Evolutionary conservation across 2,113 vertebrate genomes (phyloP).

Genomic region (Stegastes partitus): DNA sequence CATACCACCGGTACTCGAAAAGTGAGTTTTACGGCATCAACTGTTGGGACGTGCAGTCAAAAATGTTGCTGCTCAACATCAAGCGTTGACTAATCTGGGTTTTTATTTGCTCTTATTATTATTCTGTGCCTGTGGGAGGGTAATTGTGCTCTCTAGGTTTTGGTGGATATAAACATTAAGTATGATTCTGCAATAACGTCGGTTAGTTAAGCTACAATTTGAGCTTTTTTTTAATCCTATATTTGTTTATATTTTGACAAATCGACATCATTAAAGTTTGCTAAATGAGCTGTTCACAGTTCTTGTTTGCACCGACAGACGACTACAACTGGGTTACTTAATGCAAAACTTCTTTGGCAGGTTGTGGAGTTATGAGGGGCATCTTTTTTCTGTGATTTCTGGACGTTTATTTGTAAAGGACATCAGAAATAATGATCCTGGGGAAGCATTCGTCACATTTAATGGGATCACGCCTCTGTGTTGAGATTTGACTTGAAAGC

Average conservation of each 20-base stretch:
- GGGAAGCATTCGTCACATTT: neutral
- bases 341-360: neutral
- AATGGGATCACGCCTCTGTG: neutral
- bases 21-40: constrained; percentile 79
- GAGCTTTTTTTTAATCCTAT: no score
- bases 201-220: no score
- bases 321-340: neutral
- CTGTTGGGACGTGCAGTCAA: neutral
- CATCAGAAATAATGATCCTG: neutral
- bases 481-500: neutral
- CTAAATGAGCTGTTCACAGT: neutral
- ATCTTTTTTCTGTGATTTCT: neutral
- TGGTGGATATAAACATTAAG: no score
- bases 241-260: neutral
- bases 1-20: constrained; percentile 96
- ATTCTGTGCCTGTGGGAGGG: no score
- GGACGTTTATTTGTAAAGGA: neutral
- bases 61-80: neutral
- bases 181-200: no score
- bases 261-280: neutral
- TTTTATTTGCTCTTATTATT: neutral
- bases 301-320: neutral
- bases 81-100: neutral
- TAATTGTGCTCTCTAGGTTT: no score
- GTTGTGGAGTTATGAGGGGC: neutral